Conservation (phyloP, 2,797 vertebrate genomes). For the Sebastes minor region DNA sequence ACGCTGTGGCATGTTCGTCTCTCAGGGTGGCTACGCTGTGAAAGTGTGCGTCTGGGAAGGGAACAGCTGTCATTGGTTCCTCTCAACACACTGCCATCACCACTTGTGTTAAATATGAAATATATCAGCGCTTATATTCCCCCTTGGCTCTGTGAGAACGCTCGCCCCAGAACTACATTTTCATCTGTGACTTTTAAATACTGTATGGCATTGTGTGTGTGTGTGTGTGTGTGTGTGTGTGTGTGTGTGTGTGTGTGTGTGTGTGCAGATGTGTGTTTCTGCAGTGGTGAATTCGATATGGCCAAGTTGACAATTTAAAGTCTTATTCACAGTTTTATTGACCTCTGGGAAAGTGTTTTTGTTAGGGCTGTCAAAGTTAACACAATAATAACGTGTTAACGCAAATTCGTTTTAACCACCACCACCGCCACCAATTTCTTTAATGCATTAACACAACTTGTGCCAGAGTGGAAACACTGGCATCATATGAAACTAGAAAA, state of each 20-base stretch:
- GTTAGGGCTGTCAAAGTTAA: not conserved
- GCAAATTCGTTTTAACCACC: too few species aligned
- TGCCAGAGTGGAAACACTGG: too few species aligned
- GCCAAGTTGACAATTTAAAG: not conserved
- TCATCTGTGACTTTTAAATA: constrained; percentile 18
- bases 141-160: constrained; percentile 17
- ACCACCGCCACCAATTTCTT: too few species aligned
- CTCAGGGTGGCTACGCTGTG: constrained; percentile 62
- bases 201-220: not conserved
- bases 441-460: too few species aligned
- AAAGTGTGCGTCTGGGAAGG: constrained; percentile 52
- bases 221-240: not conserved
- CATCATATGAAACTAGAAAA: too few species aligned
- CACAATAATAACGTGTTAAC: too few species aligned
- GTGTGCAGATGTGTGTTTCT: not conserved
- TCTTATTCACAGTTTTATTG: not conserved
- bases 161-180: constrained; percentile 28
- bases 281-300: not conserved
- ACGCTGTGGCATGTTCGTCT: constrained; percentile 54
- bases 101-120: constrained; percentile 71
- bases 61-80: constrained; percentile 71
- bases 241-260: not conserved
- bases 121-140: constrained; percentile 50
- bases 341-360: not conserved
- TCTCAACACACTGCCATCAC: constrained; percentile 65